phyloP scores from a whole-genome alignment of 2,113 vertebrate species.

The Kryptolebias marmoratus region DNA sequence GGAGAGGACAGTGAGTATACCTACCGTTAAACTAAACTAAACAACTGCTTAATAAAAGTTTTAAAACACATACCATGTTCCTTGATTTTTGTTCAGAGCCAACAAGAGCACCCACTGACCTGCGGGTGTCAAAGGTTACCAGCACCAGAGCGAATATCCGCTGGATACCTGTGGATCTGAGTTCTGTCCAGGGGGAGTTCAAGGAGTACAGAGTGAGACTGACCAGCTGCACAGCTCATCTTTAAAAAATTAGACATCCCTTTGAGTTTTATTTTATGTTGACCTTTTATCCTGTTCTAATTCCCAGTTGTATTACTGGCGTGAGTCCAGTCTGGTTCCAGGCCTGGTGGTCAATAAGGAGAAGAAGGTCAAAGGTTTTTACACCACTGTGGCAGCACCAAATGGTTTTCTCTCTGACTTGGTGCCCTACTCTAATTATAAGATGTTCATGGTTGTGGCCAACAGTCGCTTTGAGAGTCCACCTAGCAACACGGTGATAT shows the following conservation, averaged over 20 bases:
- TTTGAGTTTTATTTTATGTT: not conserved
- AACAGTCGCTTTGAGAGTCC: slow-evolving; percentile 90
- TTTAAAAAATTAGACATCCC: not conserved
- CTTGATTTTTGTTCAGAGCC: slow-evolving; percentile 81
- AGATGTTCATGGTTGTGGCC: slow-evolving; percentile 94
- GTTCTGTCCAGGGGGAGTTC: slow-evolving; percentile 90
- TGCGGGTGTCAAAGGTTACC: slow-evolving; percentile 87
- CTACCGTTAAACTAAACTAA: not conserved
- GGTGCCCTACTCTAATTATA: slow-evolving; percentile 93
- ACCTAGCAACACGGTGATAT: slow-evolving; percentile 88
- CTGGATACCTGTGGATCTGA: slow-evolving; percentile 89
- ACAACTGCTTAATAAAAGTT: not conserved
- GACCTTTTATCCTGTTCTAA: slow-evolving; percentile 31
- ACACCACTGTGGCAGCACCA: slow-evolving; percentile 78
- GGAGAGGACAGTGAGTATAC: slow-evolving; percentile 93
- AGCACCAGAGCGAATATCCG: slow-evolving; percentile 87
- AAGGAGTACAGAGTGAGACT: slow-evolving; percentile 93
- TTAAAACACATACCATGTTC: not conserved
- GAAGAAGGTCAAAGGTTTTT: slow-evolving; percentile 88
- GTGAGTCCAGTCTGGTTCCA: slow-evolving; percentile 92
- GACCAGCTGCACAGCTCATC: not conserved
- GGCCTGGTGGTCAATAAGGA: slow-evolving; percentile 88
- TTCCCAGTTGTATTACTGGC: slow-evolving; percentile 92
- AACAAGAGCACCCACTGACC: slow-evolving; percentile 85
- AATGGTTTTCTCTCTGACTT: slow-evolving; percentile 87